Percentiles rank a stretch among this genome's conserved stretches.
phyloP scores from a whole-genome alignment of 2,888 invertebrate genomes.

The Philonicus albiceps region DNA sequence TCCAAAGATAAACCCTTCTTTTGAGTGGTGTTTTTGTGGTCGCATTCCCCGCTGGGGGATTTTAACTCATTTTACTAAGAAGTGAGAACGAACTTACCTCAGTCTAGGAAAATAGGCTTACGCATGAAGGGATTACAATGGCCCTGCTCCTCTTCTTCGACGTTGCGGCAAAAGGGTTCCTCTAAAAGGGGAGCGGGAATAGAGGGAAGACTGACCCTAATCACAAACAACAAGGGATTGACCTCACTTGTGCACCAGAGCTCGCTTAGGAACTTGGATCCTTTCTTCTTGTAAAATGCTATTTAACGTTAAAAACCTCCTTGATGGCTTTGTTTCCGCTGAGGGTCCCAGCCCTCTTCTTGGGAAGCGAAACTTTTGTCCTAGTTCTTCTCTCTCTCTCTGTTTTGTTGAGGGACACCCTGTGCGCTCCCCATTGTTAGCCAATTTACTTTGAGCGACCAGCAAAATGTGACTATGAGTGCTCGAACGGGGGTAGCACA shows the following conservation, averaged over 20 bases:
- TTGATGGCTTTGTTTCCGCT: background rate
- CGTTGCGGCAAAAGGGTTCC: background rate
- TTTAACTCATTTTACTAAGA: constrained; percentile 6
- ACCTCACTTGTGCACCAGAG: constrained; percentile 5
- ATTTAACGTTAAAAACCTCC: constrained; percentile 17
- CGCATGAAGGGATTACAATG: background rate
- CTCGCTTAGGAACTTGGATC: background rate
- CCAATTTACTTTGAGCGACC: constrained; percentile 12
- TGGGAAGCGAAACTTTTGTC: background rate
- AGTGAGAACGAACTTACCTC: constrained; percentile 15
- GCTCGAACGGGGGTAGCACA: background rate
- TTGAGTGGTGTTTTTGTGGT: background rate
- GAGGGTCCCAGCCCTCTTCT: background rate
- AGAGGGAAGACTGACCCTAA: background rate
- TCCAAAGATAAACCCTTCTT: background rate
- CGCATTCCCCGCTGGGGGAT: background rate
- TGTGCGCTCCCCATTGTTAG: background rate
- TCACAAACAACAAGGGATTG: constrained; percentile 22
- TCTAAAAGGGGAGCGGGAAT: background rate
- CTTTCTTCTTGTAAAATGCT: constrained; percentile 18
- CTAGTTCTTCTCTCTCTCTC: background rate
- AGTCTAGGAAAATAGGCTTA: background rate
- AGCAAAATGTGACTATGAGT: background rate
- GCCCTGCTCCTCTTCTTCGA: background rate
- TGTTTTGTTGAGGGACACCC: background rate